Percentiles rank a stretch among this genome's conserved stretches.
Evolutionary conservation across 2,888 invertebrate species (phyloP).

Genomic region (Cosmia trapezina): DNA sequence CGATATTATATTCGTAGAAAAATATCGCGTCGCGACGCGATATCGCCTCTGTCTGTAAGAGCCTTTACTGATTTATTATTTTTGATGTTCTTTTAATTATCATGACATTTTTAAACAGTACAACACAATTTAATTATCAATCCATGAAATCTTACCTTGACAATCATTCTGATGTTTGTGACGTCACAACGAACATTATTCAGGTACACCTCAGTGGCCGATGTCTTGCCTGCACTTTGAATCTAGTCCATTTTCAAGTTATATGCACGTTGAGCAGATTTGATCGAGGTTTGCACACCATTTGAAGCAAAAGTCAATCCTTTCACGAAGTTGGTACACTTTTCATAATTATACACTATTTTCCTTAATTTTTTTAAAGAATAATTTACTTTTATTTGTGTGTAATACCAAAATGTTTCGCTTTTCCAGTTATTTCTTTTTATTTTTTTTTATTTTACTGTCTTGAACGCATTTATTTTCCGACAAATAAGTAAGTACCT

Average conservation of each 20-base stretch:
- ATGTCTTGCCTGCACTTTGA: neutral
- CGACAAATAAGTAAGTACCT: neutral
- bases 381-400: neutral
- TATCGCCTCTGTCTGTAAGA: too few species aligned
- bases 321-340: neutral
- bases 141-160: constrained; percentile 56
- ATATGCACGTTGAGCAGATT: neutral
- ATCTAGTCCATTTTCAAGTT: neutral
- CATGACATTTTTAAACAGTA: too few species aligned
- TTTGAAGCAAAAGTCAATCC: neutral
- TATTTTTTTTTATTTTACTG: neutral
- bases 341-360: neutral
- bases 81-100: too few species aligned
- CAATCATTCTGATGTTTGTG: constrained; percentile 60
- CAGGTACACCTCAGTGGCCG: neutral
- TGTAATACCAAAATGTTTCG: neutral
- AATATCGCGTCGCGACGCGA: too few species aligned
- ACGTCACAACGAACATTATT: constrained; percentile 45
- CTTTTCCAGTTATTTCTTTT: neutral
- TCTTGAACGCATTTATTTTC: neutral
- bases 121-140: too few species aligned
- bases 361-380: neutral
- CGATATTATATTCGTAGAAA: too few species aligned
- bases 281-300: neutral
- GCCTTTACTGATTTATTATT: too few species aligned